A percentile compares a stretch with the other conserved stretches of the same genome.
Evolutionary conservation across 2,888 invertebrate genomes (phyloP).

Genomic region (Meliscaeva auricollis): DNA sequence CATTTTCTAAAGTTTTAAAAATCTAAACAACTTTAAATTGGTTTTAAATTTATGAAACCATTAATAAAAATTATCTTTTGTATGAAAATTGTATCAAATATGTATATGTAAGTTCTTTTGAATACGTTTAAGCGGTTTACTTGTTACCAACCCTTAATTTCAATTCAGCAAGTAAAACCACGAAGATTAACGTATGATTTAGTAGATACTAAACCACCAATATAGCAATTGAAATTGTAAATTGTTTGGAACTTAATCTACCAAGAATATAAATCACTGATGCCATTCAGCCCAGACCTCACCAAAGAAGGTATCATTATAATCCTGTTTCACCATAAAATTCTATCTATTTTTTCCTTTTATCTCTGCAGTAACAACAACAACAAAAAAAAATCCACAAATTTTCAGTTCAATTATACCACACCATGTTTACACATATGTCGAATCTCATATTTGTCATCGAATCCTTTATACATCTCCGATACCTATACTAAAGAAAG

Average conservation of each 20-base stretch:
- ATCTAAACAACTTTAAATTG: too few species aligned
- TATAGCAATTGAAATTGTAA: background rate
- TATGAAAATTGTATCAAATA: too few species aligned
- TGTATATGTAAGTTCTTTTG: too few species aligned
- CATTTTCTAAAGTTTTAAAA: too few species aligned
- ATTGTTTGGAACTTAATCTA: background rate
- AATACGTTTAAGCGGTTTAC: too few species aligned
- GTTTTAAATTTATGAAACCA: too few species aligned
- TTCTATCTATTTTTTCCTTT: background rate
- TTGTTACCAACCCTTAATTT: too few species aligned
- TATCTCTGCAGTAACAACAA: background rate
- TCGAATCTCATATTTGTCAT: conserved; percentile 84
- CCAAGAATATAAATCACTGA: conserved; percentile 7
- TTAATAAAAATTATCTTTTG: too few species aligned
- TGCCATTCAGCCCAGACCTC: background rate
- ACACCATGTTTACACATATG: conserved; percentile 84
- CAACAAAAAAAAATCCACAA: conserved; percentile 42
- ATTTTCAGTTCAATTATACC: conserved; percentile 83
- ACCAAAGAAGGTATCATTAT: background rate
- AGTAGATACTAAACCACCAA: background rate
- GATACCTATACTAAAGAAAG: too few species aligned
- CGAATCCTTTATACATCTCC: conserved; percentile 80
- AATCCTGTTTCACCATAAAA: conserved; percentile 17
- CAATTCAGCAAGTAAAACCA: too few species aligned
- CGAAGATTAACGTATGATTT: too few species aligned